Base-by-base conservation (phyloP, 1,140 invertebrate genomes). In the Zaprionus gabonicus region DNA sequence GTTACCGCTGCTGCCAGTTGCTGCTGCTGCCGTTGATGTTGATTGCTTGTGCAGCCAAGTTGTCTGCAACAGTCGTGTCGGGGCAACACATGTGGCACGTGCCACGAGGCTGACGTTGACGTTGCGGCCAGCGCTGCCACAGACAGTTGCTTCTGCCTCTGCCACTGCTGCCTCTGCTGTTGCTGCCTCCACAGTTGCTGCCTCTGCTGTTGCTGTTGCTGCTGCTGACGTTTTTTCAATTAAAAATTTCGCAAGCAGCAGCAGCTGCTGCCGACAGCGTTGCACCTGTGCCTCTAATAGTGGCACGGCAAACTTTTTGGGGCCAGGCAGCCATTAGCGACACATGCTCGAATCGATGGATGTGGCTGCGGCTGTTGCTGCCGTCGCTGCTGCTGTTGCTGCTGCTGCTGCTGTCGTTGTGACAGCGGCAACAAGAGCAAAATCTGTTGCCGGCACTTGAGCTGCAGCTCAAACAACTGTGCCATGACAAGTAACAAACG, bases 371-470 rank as follows among this genome's bases (percentile, higher is more conserved):
- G 51, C 56, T 46, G 41, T 13, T 5, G 6, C 41, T 44, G 41
- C n/a, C n/a, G n/a, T n/a, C n/a, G n/a, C 41, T 23, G 69, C 51
- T 70, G 56, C 56, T 13, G 38, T 44, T 23, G 46, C 20, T 13
- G 9, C 20, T 23, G 20, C 46, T 51, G 46, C 10, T 51, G 46
- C 46, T 51, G 46, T 51, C 46, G 20, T 25, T 51, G 46, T 51
- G 63, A 41, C 59, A 65, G 71, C 75, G 68, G 76, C 82, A 79
- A 46, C 79, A 76, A 70, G 78, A 69, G 41, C 71, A 27, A 87
- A 88, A 88, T 88, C 84, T 90, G 84, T 84, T 81, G 85, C 85
- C 80, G 85, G 80, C 84, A 90, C 84, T 88, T 72, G 81, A 88
- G 71, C 63, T 77, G 81, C 84, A 88, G 78, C 85, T 88, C 85